Evolutionary conservation across 2,888 invertebrate genomes (phyloP), one percentile per base, ranked within the genome.

Genomic region (Margaritifera margaritifera): DNA sequence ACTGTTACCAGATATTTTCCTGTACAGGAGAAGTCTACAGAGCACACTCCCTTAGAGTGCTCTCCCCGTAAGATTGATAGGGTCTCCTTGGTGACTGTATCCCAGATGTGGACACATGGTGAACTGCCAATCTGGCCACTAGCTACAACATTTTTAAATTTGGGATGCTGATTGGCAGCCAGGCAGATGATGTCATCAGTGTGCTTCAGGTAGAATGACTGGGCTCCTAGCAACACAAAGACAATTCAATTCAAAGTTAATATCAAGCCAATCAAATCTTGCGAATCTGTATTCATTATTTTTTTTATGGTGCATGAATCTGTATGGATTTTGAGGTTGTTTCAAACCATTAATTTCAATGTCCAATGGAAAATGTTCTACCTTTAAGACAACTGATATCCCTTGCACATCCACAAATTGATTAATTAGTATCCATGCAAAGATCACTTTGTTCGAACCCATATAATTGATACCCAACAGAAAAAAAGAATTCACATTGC

Each of bases 151-250:
- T 84, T 84, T 72, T 86, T 87, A 79, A 84, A 87, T 74, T 88
- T 89, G 1, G 89, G 88, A 69, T 89, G 87, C 66, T 88, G 84
- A 74, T 90, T 90, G 42, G 87, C 85, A 15, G 87, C 83, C 62
- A 90, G 82, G 70, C 88, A 88, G 51, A 90, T 86, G 67, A 90
- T 90, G 78, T 90, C 90, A 81, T 90, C 90, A 6, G 87, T 88
- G 78, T 90, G 90, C 60, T 87, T 86, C 51, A 88, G 72, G 78
- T 89, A 90, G 80, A 90, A 90, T 31, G 84, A 85, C 75, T 90
- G 90, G 15, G 72, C 77, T n/a, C 87, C 89, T 89, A 83, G 11
- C 77, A 72, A 55, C 50, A n/a, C 69, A 75, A 58, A 63, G n/a
- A 52, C 27, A 24, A 53, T 62, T 59, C 22, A 59, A n/a, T 31